phyloP scores from a whole-genome alignment of 2,888 invertebrate species.

The Yponomeuta plumbellus region DNA sequence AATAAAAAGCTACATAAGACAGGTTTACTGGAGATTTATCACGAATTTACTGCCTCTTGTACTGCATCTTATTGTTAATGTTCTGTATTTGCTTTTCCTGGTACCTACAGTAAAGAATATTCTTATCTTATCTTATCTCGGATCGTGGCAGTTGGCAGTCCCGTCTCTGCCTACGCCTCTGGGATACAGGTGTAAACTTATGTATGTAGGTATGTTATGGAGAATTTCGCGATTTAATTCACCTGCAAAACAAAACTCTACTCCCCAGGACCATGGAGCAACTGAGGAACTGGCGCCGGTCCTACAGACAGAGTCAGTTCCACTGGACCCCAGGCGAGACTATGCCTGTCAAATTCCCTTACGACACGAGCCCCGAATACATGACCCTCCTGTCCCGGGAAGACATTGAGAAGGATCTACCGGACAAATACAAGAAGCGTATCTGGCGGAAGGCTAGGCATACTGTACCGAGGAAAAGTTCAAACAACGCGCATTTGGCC shows the following conservation, averaged over 20 bases:
- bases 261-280: constrained; percentile 53
- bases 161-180: too few species aligned
- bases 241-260: background rate
- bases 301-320: constrained; percentile 45
- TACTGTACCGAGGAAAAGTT: constrained; percentile 45
- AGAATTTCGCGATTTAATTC: too few species aligned
- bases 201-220: too few species aligned
- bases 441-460: constrained; percentile 31
- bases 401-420: constrained; percentile 64
- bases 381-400: constrained; percentile 68
- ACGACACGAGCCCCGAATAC: constrained; percentile 75
- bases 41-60: too few species aligned
- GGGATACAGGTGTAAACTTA: too few species aligned
- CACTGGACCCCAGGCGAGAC: constrained; percentile 37
- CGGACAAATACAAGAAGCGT: constrained; percentile 57
- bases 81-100: too few species aligned
- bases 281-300: constrained; percentile 73
- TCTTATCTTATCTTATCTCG: too few species aligned
- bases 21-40: too few species aligned
- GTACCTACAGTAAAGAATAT: too few species aligned
- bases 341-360: constrained; percentile 54
- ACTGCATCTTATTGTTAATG: too few species aligned
- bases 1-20: too few species aligned
- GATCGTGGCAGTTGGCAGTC: too few species aligned
- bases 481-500: constrained; percentile 55